Evolutionary conservation across 2,888 invertebrate species (phyloP), one percentile per base, ranked within the genome.

Genomic region (Ceratothoa steindachneri): DNA sequence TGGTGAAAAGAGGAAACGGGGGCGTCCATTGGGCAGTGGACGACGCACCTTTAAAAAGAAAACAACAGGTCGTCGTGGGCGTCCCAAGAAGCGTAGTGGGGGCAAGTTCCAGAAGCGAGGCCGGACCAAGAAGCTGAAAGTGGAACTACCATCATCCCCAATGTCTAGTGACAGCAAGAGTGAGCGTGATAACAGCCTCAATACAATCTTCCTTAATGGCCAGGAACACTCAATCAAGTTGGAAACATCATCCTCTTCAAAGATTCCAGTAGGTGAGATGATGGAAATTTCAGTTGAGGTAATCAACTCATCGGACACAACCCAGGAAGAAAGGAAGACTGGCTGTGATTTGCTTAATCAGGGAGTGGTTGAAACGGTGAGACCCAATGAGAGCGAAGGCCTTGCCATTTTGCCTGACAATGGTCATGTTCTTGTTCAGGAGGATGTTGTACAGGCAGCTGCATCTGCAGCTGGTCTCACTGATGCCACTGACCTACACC

Each of bases 1-100:
- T 65, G 79, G 79, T 4, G 74, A 71, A 24, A 79, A 76, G 53
- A 66, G 79, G 28, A 79, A 76, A 64, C 65, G 79, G 51, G 79
- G 79, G 5, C 69, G 79, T 53, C 79, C 79, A 27, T 55, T 74
- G 24, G 79, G 79, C 9, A 73, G 75, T 72, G 79, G 79, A 5
- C 69, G 76, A 7, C 69, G 74, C 22, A 30, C 69, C 2, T 67
- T 69, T 28, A 79, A 76, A 60, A 79, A 79, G 51, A 31, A 31
- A 41, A 28, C 65, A 24, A 68, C 74, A 0, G 76, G 76, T 19
- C 68, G 79, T 22, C 53, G 79, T n/a, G 79, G 79, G 3, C 51
- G 79, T 51, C 79, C 79, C 5, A 76, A 70, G 65, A 79, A 79
- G 52, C 60, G 60, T 1, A 73, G 72, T 22, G n/a, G n/a, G n/a